Base-by-base conservation (phyloP, 1,140 invertebrate species). In the Nasonia giraulti region DNA sequence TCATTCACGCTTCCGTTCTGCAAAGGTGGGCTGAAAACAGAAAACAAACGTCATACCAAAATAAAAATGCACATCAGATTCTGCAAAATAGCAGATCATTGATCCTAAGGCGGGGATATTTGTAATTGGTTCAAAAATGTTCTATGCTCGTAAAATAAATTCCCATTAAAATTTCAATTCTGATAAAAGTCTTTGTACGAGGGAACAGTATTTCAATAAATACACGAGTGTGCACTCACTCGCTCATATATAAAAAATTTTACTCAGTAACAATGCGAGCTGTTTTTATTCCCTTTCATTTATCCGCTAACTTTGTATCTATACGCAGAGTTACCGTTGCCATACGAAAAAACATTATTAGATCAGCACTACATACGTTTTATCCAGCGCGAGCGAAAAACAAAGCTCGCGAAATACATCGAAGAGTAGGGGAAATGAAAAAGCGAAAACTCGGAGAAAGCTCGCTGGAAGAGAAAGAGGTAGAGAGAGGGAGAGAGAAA, bases 351-450 rank as follows among this genome's bases (percentile, higher is more conserved):
- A 76, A 47, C 31, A 68, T 77, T 33, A 83, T 77, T 83, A 66
- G 82, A 77, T 71, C 17, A 69, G 31, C 27, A 5, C 23, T 83
- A 78, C 40, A 31, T 69, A 83, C 20, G 40, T 71, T 78, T 78
- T 44, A 69, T 20, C 62, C 7, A 10, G 40, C 40, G 40, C 40
- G 17, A 71, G 33, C 40, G 55, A 50, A 80, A 79, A 80, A 69
- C 37, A 50, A 73, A 76, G 71, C 37, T 81, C 80, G 44, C 17
- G 33, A 62, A 23, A 85, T 47, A 69, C 31, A 85, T 85, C 62
- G 84, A 82, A 73, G 75, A n/a, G 44, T 79, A 33, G 40, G 73
- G 73, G 71, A 71, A 68, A 55, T 20, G 40, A 75, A 68, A 81
- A 81, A 55, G 12, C 27, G 17, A 78, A 76, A 76, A 78, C 27